Conservation (phyloP, 1,140 invertebrate genomes). For the Cheumatopsyche charites region DNA sequence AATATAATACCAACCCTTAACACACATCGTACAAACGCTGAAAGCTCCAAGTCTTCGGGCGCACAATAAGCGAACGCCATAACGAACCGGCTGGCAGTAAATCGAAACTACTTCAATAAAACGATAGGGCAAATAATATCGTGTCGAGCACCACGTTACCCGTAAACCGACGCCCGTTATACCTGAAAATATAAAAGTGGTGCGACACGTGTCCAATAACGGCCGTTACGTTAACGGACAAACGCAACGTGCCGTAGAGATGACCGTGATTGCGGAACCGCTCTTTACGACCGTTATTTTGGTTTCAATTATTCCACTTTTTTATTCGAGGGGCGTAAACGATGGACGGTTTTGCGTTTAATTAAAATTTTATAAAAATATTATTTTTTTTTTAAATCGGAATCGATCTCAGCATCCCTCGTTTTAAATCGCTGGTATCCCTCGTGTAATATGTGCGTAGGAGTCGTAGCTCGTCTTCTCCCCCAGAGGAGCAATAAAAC, state of each 20-base stretch:
- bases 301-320: too few relatives aligned
- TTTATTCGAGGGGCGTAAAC: too few relatives aligned
- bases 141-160: background rate
- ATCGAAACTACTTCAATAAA: conserved; percentile 25
- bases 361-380: too few relatives aligned
- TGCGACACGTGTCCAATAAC: conserved; percentile 41
- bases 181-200: conserved; percentile 31
- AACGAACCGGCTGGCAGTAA: conserved; percentile 17
- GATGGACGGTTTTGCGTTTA: too few relatives aligned
- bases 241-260: too few relatives aligned
- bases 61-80: background rate
- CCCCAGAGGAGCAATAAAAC: conserved; percentile 44
- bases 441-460: too few relatives aligned
- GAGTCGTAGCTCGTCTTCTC: background rate
- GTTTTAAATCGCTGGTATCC: too few relatives aligned
- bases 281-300: conserved; percentile 37
- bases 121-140: conserved; percentile 31
- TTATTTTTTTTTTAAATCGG: too few relatives aligned
- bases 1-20: too few relatives aligned
- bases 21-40: too few relatives aligned
- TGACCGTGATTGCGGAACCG: background rate
- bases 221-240: background rate
- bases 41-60: too few relatives aligned
- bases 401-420: too few relatives aligned
- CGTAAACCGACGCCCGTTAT: background rate